Percentiles rank a stretch among this genome's conserved stretches.
Evolutionary conservation across 2,113 vertebrate genomes (phyloP).

Genomic region (Nothocercus julius): DNA sequence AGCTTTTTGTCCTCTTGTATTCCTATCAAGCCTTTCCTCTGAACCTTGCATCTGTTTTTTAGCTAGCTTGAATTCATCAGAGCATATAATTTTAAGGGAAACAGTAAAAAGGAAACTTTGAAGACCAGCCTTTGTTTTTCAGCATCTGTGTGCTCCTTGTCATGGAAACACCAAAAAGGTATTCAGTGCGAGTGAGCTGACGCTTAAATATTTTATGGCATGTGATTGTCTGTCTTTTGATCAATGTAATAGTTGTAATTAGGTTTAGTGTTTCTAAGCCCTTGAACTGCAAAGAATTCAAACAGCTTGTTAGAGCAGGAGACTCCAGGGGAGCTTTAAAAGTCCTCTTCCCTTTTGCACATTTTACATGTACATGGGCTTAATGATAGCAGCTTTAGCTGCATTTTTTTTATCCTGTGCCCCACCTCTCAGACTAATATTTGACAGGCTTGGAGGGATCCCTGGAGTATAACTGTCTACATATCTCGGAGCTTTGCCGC

Average conservation of each 20-base stretch:
- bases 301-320: conserved; percentile 35
- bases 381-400: background rate
- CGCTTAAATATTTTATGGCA: background rate
- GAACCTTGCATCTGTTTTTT: background rate
- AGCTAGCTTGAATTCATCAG: background rate
- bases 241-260: conserved; percentile 63
- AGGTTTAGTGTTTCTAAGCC: conserved; percentile 52
- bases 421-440: conserved; percentile 63
- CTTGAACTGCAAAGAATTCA: conserved; percentile 58
- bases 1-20: background rate
- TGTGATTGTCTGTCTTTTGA: conserved; percentile 44
- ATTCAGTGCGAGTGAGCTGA: conserved; percentile 21
- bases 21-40: background rate
- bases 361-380: background rate
- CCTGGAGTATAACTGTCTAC: conserved; percentile 24
- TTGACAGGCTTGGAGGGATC: conserved; percentile 42
- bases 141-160: background rate
- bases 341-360: conserved; percentile 32
- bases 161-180: background rate
- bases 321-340: conserved; percentile 29
- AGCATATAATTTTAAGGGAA: background rate
- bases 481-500: conserved; percentile 1
- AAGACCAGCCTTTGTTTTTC: conserved; percentile 29
- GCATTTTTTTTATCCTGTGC: background rate
- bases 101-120: conserved; percentile 9